These are phyloP conservation scores for Abrostola tripartita DNA, from an alignment of 2,888 invertebrate genomes.

Conservation along the genomic window DNA sequence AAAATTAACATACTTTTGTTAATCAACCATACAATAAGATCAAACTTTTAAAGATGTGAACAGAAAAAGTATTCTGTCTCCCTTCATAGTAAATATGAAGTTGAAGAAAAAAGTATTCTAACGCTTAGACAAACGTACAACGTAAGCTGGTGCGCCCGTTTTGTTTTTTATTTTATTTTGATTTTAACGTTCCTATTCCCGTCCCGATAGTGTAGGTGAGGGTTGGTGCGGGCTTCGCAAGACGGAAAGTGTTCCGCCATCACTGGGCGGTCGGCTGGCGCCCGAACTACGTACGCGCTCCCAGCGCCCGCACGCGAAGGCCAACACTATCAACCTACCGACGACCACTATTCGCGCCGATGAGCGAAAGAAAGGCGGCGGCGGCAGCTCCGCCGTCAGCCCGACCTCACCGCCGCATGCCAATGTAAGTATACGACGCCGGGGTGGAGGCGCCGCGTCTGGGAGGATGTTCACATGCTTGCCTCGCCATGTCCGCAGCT, in stretches of 20 bases:
- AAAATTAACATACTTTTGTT: too few species aligned
- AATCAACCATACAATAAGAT: too few species aligned
- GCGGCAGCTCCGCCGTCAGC: slow-evolving; percentile 66
- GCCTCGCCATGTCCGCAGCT: background rate
- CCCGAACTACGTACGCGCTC: slow-evolving; percentile 76
- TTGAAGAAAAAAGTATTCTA: slow-evolving; percentile 38
- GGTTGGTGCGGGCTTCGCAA: slow-evolving; percentile 81
- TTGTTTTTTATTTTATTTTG: slow-evolving; percentile 65
- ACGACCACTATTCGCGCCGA: slow-evolving; percentile 75
- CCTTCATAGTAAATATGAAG: background rate
- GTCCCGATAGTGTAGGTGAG: slow-evolving; percentile 75
- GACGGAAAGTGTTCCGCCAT: slow-evolving; percentile 82
- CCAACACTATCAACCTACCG: slow-evolving; percentile 89
- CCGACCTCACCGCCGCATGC: slow-evolving; percentile 81
- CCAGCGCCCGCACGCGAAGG: slow-evolving; percentile 84
- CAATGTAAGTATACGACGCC: slow-evolving; percentile 73
- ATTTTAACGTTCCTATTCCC: slow-evolving; percentile 72
- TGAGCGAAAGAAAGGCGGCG: slow-evolving; percentile 72
- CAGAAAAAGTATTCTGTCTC: too few species aligned
- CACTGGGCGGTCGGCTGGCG: slow-evolving; percentile 73
- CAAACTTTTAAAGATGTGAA: too few species aligned
- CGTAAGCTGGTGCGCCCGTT: slow-evolving; percentile 72
- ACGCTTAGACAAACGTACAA: slow-evolving; percentile 13
- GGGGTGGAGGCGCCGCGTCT: background rate
- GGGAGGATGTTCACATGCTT: background rate